Base-by-base conservation (phyloP, 2,113 vertebrate species). In the Ondatra zibethicus region DNA sequence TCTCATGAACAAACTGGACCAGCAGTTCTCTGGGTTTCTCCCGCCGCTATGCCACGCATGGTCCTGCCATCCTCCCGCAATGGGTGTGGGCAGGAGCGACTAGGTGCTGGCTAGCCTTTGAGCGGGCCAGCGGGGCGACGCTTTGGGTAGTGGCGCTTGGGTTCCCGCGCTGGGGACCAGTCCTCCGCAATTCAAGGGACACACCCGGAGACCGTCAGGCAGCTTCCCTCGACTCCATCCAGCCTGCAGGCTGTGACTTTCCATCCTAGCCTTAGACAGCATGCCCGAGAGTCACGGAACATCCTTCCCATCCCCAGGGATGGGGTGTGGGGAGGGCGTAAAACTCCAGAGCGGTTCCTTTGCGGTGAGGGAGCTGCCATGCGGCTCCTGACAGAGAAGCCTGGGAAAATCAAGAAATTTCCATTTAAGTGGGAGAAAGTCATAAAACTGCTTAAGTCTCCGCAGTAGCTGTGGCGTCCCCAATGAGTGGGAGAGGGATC, bases 351-450 rank as follows among this genome's bases (percentile, higher is more conserved):
- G 94, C 1, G 42, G 86, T n/a, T 88, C 58, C 50, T 91, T 61
- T 0, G 70, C 31, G 0, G 33, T 55, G 70, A 80, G 58, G n/a
- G 36, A 66, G 66, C 58, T 19, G 91, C 87, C 36, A 4, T 4
- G 31, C n/a, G 58, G 75, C 86, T 84, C 29, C 89, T 94, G 91
- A 82, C 47, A 75, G 33, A 50, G 47, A 75, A 84, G 88, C 47
- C 42, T 17, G 55, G 50, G 75, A 66, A 65, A 42, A 73, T 93
- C 88, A 93, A 90, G 90, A 97, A 95, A 97, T 97, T 91, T 96
- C 97, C 97, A 85, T 96, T 75, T 70, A 97, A 98, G 96, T 97
- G 96, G 92, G 17, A 89, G 94, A 96, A 97, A 98, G 98, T 98
- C 94, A 73, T 72, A 77, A 94, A 97, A 97, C 73, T 45, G 82